These are phyloP conservation scores for Tachyglossus aculeatus DNA, from an alignment of 2,797 vertebrate genomes.

Conservation along the genomic window DNA sequence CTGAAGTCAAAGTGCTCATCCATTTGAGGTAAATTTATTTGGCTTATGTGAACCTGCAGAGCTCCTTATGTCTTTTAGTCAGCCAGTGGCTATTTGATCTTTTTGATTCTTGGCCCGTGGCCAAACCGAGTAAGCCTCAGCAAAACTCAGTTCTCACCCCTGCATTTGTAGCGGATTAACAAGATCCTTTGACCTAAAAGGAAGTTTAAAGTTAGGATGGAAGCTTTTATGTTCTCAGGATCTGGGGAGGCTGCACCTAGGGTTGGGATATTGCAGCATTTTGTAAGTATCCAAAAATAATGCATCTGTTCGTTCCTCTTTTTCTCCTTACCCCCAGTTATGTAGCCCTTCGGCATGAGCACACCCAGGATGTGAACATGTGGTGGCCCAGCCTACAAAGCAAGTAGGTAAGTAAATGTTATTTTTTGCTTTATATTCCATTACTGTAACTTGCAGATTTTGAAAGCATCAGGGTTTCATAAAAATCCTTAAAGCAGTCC, in stretches of 20 bases:
- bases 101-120: too few relatives aligned
- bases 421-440: too few relatives aligned
- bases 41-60: not conserved
- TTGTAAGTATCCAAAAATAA: too few relatives aligned
- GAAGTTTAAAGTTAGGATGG: too few relatives aligned
- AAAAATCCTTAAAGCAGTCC: too few relatives aligned
- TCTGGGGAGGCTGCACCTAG: not conserved
- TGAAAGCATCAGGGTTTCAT: too few relatives aligned
- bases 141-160: too few relatives aligned
- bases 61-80: not conserved
- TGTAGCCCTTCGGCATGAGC: not conserved
- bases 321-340: not conserved
- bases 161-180: too few relatives aligned
- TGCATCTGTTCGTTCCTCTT: not conserved
- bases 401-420: constrained; percentile 21
- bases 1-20: constrained; percentile 64
- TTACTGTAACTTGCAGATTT: too few relatives aligned
- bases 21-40: constrained; percentile 64
- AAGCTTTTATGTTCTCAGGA: not conserved
- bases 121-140: too few relatives aligned
- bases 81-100: too few relatives aligned
- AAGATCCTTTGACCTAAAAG: too few relatives aligned
- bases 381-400: not conserved
- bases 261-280: not conserved
- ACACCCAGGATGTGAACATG: constrained; percentile 1